Base-by-base conservation (phyloP, 2,888 invertebrate species). In the Sclerodermus sp. region DNA sequence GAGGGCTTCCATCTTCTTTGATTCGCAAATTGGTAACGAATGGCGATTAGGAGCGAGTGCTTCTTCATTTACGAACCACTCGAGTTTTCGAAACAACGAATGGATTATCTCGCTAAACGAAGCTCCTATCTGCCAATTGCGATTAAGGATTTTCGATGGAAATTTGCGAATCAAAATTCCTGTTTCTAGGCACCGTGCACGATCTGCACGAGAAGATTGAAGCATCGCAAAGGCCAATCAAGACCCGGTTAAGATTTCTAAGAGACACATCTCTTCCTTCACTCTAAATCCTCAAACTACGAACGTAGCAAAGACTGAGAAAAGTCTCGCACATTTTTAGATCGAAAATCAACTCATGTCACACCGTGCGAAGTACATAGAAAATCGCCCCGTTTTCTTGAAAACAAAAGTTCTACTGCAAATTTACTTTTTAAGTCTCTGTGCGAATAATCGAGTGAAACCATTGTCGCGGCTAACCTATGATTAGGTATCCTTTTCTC, bases 371-470 rank as follows among this genome's bases (percentile, higher is more conserved):
- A 68, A 60, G 46, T 48, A 47, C 45, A 39, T 55, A 68, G 57
- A 66, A 61, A 56, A 58, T 61, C 3, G 55, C 57, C 64, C 59
- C 54, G 54, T 64, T 58, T 43, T 53, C 62, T 40, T 23, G 4
- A 23, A 23, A 5, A 23, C 8, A 23, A 23, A 76, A 67, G 76
- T 77, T 77, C 77, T 77, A 77, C 77, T 77, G 77, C 77, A 77
- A 77, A 77, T 77, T 70, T 70, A 61, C 53, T 55, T 55, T 44
- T 51, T 63, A 63, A 64, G 58, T 59, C 49, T 5, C 39, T 54
- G 63, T 52, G 49, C 55, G 57, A 58, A 59, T 44, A 54, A 51
- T 61, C 57, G 54, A 54, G 14, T 10, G 14, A 34, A 10, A 31
- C 31, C 6, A 31, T 31, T 31, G 31, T 31, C 12, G 8, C 12